Evolutionary conservation across 2,888 invertebrate species (phyloP).

Genomic region (Andricus curvator): DNA sequence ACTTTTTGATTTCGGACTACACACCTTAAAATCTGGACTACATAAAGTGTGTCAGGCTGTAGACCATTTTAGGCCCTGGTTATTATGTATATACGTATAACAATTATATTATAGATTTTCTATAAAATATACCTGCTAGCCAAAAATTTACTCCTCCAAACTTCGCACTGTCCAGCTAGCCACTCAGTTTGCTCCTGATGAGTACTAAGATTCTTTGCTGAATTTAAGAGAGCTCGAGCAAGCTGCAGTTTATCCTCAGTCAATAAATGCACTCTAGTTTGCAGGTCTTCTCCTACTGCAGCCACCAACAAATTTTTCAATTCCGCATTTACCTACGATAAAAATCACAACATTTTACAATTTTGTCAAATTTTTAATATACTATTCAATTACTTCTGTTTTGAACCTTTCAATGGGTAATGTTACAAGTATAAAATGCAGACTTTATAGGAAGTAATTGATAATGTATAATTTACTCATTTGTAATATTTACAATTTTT

Average conservation of each 20-base stretch:
- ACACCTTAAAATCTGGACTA: too few species aligned
- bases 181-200: slow-evolving; percentile 97
- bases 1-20: too few species aligned
- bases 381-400: too few species aligned
- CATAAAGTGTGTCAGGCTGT: too few species aligned
- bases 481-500: too few species aligned
- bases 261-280: slow-evolving; percentile 92
- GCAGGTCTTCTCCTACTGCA: slow-evolving; percentile 96
- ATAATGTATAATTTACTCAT: too few species aligned
- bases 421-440: too few species aligned
- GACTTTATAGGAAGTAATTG: too few species aligned
- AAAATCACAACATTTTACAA: slow-evolving; percentile 37
- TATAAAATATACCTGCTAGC: slow-evolving; percentile 87
- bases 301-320: slow-evolving; percentile 95
- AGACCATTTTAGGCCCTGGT: too few species aligned
- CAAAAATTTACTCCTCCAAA: slow-evolving; percentile 97
- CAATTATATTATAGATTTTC: background rate
- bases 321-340: slow-evolving; percentile 90
- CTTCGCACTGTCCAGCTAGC: slow-evolving; percentile 95
- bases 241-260: slow-evolving; percentile 95
- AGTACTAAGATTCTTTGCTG: slow-evolving; percentile 90
- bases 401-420: too few species aligned
- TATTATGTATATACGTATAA: too few species aligned
- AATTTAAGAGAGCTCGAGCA: slow-evolving; percentile 90
- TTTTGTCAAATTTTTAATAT: too few species aligned